Evolutionary conservation across 2,113 vertebrate species (phyloP), one percentile per base, ranked within the genome.

Genomic region (Sebastes schlegelii): DNA sequence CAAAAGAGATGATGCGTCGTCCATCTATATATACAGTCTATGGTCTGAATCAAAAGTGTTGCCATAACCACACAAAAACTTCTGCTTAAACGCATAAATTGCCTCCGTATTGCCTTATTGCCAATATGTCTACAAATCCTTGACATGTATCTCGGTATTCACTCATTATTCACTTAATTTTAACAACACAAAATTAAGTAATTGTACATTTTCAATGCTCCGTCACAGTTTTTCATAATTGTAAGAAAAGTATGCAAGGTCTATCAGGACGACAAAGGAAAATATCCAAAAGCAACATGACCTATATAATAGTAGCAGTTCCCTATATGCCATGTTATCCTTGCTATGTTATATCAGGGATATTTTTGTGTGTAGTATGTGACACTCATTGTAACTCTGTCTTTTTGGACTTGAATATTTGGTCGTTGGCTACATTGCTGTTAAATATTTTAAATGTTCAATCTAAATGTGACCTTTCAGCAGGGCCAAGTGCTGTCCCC

Each of bases 401-500:
- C 16, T 52, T 11, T 64, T 75, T 51, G 58, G 45, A 9, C 23
- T 62, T 51, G 11, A 78, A 4, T 34, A 34, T 34, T 34, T 34
- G 26, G 26, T 34, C 34, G 34, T 34, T 34, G 34, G 34, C 3
- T 34, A 34, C 34, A 0, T 34, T 34, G 34, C 34, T 34, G 34
- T 34, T 34, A 0, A 48, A 3, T 0, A 6, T 52, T 43, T 65
- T 3, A 54, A 66, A 71, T 63, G 5, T 45, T 49, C 6, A 40
- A 75, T 58, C 46, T 71, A 26, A 42, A 48, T 21, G 2, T 72
- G 6, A 11, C 11, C n/a, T 71, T 82, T 67, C 45, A 86, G 62
- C 91, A 84, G 16, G 86, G 48, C 49, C 85, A 91, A 5, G 12
- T 91, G 75, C 62, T 94, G 70, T 92, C 92, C 43, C 94, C 93